A percentile compares a stretch with the other conserved stretches of the same genome.
phyloP scores from a whole-genome alignment of 2,797 vertebrate species.

The Lepus oiostolus region DNA sequence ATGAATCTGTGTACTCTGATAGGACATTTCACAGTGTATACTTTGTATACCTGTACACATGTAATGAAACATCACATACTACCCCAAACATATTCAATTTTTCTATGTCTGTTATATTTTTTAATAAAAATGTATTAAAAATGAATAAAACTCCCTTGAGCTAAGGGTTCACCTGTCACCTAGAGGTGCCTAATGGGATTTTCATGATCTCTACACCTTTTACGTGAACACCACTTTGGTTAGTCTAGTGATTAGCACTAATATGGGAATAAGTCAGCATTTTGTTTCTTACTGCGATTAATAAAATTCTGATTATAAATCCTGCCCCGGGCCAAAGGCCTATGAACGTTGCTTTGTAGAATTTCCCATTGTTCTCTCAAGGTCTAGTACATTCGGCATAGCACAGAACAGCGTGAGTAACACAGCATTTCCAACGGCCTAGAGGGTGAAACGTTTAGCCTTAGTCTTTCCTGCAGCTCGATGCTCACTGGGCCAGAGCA shows the following conservation, averaged over 20 bases:
- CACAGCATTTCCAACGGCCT: neutral
- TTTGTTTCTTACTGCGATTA: slow-evolving; percentile 37
- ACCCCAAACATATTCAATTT: too few relatives aligned
- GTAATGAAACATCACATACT: too few relatives aligned
- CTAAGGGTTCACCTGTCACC: neutral
- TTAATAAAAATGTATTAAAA: too few relatives aligned
- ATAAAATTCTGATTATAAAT: neutral
- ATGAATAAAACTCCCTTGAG: neutral
- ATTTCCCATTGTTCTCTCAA: neutral
- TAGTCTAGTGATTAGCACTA: neutral
- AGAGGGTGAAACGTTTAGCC: neutral
- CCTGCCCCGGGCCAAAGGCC: neutral
- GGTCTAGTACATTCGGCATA: neutral
- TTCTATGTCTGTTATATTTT: too few relatives aligned
- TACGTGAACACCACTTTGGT: neutral
- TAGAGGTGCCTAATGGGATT: neutral
- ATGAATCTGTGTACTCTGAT: too few relatives aligned
- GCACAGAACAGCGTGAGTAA: neutral
- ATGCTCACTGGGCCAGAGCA: neutral
- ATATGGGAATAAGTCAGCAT: neutral
- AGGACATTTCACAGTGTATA: too few relatives aligned
- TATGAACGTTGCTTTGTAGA: neutral
- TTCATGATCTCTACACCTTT: neutral
- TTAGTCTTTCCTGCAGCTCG: neutral
- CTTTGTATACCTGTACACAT: too few relatives aligned